phyloP scores from a whole-genome alignment of 2,113 vertebrate species.

The Ciconia boyciana region DNA sequence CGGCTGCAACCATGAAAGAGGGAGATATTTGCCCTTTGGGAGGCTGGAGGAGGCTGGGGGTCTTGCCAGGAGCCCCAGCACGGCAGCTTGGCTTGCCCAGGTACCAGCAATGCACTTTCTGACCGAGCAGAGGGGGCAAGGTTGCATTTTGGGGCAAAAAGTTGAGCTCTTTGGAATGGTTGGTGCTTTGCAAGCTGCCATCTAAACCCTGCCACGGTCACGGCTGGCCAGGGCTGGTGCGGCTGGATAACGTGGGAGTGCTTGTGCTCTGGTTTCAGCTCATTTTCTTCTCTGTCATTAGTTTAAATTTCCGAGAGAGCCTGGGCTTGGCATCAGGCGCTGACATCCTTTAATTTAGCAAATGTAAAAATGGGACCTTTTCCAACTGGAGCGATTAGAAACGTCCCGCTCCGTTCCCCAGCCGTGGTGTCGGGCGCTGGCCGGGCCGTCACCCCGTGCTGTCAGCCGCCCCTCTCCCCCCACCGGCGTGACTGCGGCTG shows the following conservation, averaged over 20 bases:
- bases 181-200: background rate
- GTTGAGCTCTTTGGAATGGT: background rate
- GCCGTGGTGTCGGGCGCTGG: background rate
- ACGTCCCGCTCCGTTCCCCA: background rate
- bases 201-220: background rate
- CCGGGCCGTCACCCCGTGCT: background rate
- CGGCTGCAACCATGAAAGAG: background rate
- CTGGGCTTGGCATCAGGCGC: slow-evolving; percentile 4
- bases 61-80: accelerated
- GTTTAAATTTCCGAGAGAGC: slow-evolving; percentile 41
- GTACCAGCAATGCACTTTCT: background rate
- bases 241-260: background rate
- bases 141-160: background rate
- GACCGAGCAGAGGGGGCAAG: background rate
- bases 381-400: slow-evolving; percentile 21
- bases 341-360: slow-evolving; percentile 43
- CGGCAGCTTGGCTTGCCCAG: background rate
- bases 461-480: background rate
- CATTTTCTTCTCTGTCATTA: slow-evolving; percentile 20
- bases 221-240: background rate
- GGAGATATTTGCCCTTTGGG: background rate
- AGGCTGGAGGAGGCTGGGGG: background rate
- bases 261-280: slow-evolving; percentile 12
- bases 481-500: background rate
- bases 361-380: slow-evolving; percentile 28